Evolutionary conservation across 2,113 vertebrate genomes (phyloP).

Genomic region (Oreochromis spilurus): DNA sequence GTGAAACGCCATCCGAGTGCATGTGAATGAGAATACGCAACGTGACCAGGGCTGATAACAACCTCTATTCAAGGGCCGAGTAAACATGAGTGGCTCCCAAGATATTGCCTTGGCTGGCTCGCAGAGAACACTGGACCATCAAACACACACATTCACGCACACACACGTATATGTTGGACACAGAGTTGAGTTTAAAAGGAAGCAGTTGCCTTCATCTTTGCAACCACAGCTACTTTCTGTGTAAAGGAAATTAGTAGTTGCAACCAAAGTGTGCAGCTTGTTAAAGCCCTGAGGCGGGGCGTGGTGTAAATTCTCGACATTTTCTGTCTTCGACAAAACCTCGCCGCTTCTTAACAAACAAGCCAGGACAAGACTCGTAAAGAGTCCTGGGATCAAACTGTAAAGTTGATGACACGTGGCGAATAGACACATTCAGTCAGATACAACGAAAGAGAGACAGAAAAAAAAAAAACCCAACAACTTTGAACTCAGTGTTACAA

Average conservation of each 20-base stretch:
- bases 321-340: conserved; percentile 33
- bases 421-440: neutral
- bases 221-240: conserved; percentile 10
- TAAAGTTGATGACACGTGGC: conserved; percentile 2
- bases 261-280: conserved; percentile 14
- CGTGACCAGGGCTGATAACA: conserved; percentile 68
- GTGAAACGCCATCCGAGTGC: conserved; percentile 41
- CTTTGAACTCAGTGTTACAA: neutral
- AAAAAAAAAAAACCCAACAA: neutral
- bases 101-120: conserved; percentile 57
- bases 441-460: neutral
- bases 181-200: conserved; percentile 6
- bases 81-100: conserved; percentile 63
- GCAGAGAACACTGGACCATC: conserved; percentile 51
- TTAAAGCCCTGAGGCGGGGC: conserved; percentile 37
- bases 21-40: conserved; percentile 64
- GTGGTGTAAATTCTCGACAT: conserved; percentile 59
- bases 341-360: conserved; percentile 20
- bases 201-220: neutral
- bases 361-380: conserved; percentile 32
- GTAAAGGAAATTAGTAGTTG: conserved; percentile 50
- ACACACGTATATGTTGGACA: neutral
- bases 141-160: neutral
- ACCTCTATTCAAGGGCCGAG: conserved; percentile 57
- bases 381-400: conserved; percentile 25